A percentile compares a stretch with the other conserved stretches of the same genome.
Conservation (phyloP, 2,888 invertebrate genomes). For the Bembecia ichneumoniformis region DNA sequence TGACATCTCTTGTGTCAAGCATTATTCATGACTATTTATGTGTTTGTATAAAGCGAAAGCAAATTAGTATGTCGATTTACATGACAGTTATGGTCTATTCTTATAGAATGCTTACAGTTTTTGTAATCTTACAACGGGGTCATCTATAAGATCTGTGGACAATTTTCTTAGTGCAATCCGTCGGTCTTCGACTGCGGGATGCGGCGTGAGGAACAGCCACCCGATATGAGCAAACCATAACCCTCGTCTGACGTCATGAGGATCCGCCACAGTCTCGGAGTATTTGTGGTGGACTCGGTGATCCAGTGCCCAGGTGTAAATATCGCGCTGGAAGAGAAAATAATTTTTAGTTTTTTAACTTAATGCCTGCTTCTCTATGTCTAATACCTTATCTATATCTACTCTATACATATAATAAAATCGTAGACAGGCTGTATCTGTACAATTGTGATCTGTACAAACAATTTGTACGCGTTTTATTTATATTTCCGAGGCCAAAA, state of each 20-base stretch:
- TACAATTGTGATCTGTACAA: too few relatives aligned
- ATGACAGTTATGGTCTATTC: neutral
- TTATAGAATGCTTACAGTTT: constrained; percentile 65
- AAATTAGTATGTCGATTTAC: neutral
- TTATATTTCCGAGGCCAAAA: too few relatives aligned
- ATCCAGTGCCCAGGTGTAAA: constrained; percentile 89
- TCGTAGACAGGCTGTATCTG: too few relatives aligned
- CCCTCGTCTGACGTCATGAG: constrained; percentile 86
- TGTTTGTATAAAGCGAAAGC: constrained; percentile 1
- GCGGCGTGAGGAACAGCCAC: constrained; percentile 90
- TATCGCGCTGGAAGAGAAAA: constrained; percentile 75
- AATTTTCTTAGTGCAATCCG: constrained; percentile 68
- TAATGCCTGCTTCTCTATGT: too few relatives aligned
- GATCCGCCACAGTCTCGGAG: constrained; percentile 88
- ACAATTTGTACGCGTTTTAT: too few relatives aligned
- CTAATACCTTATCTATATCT: too few relatives aligned
- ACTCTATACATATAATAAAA: too few relatives aligned
- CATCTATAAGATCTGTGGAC: constrained; percentile 80
- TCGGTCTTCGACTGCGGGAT: constrained; percentile 81
- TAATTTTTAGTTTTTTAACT: too few relatives aligned
- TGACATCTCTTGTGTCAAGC: too few relatives aligned
- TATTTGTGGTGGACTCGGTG: constrained; percentile 93
- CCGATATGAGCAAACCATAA: constrained; percentile 95
- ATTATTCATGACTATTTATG: neutral
- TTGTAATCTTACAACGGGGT: constrained; percentile 83